Percentiles rank a stretch among this genome's conserved stretches.
phyloP scores from a whole-genome alignment of 1,140 invertebrate species.

The Drosophila sp. region DNA sequence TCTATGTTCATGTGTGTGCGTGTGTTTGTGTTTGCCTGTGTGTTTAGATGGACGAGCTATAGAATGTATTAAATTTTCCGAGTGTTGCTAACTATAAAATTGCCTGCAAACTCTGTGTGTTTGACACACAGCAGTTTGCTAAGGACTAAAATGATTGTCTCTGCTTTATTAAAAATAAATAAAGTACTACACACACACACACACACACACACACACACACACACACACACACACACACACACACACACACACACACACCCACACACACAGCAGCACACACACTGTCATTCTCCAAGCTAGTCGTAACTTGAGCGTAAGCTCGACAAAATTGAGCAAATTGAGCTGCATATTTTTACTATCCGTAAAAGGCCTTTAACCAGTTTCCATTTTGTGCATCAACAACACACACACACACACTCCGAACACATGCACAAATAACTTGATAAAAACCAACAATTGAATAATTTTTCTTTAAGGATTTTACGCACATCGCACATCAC shows the following conservation, averaged over 20 bases:
- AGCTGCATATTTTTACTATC: slow-evolving; percentile 67
- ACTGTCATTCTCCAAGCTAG: background rate
- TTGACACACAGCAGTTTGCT: slow-evolving; percentile 1
- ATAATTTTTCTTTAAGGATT: slow-evolving; percentile 24
- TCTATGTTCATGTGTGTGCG: background rate
- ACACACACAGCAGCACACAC: background rate
- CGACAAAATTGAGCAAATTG: slow-evolving; percentile 48
- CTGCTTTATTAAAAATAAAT: slow-evolving; percentile 43
- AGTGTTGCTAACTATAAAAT: slow-evolving; percentile 30
- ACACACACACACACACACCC: background rate
- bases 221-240: slow-evolving; percentile 1
- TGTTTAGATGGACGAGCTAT: background rate
- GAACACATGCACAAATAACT: slow-evolving; percentile 12
- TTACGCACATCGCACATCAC: slow-evolving; percentile 1
- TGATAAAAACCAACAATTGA: slow-evolving; percentile 29
- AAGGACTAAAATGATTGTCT: slow-evolving; percentile 37
- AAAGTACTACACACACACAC: slow-evolving; percentile 6
- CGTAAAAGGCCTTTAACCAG: slow-evolving; percentile 60
- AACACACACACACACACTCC: background rate
- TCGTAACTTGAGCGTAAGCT: slow-evolving; percentile 9
- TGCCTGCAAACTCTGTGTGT: slow-evolving; percentile 22
- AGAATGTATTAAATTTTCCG: slow-evolving; percentile 15
- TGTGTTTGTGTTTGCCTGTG: slow-evolving; percentile 3
- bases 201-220: background rate
- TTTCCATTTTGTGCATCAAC: slow-evolving; percentile 32